phyloP scores from a whole-genome alignment of 2,797 vertebrate genomes.

The Rhinogobio ventralis region DNA sequence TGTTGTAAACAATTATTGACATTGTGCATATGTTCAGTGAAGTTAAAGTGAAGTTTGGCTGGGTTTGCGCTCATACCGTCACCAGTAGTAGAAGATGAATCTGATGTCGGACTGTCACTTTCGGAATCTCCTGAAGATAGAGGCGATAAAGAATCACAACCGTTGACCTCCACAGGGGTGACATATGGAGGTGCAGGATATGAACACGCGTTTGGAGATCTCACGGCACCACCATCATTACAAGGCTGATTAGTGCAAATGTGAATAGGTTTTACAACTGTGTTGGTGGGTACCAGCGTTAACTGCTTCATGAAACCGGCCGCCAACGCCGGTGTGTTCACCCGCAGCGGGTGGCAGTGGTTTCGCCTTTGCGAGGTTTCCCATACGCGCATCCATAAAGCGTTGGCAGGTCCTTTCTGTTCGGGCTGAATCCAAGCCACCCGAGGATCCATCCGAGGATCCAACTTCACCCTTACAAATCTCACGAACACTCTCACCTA shows the following conservation, averaged over 20 bases:
- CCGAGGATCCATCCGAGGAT: constrained; percentile 89
- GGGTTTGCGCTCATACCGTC: constrained; percentile 55
- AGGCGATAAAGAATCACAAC: constrained; percentile 77
- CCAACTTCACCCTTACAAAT: constrained; percentile 74
- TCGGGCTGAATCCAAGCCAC: constrained; percentile 98
- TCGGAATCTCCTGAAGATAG: constrained; percentile 86
- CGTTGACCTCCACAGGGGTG: constrained; percentile 69
- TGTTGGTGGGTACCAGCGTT: constrained; percentile 66
- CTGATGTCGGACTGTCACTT: constrained; percentile 83
- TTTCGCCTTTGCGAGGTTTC: constrained; percentile 91
- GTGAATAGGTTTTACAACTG: constrained; percentile 69
- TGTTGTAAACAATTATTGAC: constrained; percentile 69
- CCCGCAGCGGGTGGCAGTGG: constrained; percentile 76
- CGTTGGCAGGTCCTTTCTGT: constrained; percentile 97
- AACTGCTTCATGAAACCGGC: constrained; percentile 76
- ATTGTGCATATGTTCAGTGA: constrained; percentile 67
- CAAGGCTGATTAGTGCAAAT: constrained; percentile 62
- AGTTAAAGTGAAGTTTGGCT: constrained; percentile 49
- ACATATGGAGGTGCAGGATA: constrained; percentile 62
- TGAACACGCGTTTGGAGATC: constrained; percentile 51
- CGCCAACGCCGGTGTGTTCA: constrained; percentile 73
- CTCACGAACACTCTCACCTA: background rate
- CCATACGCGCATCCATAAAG: constrained; percentile 98
- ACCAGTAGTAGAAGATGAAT: constrained; percentile 72
- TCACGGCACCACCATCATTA: constrained; percentile 48